Evolutionary conservation across 2,888 invertebrate species (phyloP), one percentile per base, ranked within the genome.

Genomic region (Macrosiphum euphorbiae): DNA sequence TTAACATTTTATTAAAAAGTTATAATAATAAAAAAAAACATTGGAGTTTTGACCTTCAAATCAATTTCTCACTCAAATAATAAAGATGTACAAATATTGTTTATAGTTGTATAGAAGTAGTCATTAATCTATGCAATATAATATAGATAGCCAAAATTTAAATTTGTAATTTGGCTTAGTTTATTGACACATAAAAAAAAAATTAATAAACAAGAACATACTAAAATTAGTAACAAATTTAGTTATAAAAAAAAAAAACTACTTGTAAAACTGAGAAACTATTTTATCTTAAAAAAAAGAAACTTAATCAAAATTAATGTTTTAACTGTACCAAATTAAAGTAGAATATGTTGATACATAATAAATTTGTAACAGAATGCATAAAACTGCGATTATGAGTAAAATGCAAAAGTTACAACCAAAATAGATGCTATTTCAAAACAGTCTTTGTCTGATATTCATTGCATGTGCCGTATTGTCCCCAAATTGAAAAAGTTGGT

Each of bases 401-500:
- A 11, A 92, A 92, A 52, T 88, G 41, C 41, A 52, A 35, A 67
- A 84, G 8, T 67, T 67, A 20, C 61, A 90, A 47, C 47, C 24
- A 35, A 89, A 89, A 44, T 16, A 7, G 28, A 50, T 78, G 50
- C 20, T 47, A 85, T 85, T 85, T n/a, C 10, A 52, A 26, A 78
- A 88, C 87, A 88, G 92, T 88, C 92, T 92, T 92, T 20, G 26
- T 52, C n/a, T 52, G 52, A 41, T 67, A n/a, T n/a, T 92, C 44
- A 92, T 7, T 44, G 20, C 78, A 35, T 35, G 20, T 92, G 50
- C 2, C 61, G 61, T 26, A 92, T 0, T 87, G 61, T 8, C 2
- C 93, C 93, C 0, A 93, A 47, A 41, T 61, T 85, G 11, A 94
- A 94, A n/a, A 41, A 90, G n/a, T 50, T 61, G 35, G 85, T 41